A percentile compares a stretch with the other conserved stretches of the same genome.
These are phyloP conservation scores for Tenthredo notha DNA, from an alignment of 2,888 invertebrate genomes.

Conservation along the genomic window DNA sequence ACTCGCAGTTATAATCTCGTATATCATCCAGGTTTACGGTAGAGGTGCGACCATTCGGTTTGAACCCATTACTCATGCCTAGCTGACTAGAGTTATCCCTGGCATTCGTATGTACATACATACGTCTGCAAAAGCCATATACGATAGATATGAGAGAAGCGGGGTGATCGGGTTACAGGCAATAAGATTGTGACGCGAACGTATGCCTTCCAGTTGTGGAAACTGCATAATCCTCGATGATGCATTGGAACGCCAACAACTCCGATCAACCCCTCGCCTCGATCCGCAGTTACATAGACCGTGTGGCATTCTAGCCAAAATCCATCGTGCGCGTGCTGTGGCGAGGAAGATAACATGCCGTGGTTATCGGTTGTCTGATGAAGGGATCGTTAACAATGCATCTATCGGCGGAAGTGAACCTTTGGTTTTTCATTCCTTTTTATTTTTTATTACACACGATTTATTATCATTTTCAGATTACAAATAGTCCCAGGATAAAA, in stretches of 20 bases:
- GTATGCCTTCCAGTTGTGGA: constrained; percentile 59
- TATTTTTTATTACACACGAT: neutral
- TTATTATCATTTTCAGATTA: neutral
- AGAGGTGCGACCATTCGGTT: constrained; percentile 28
- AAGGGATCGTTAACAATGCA: neutral
- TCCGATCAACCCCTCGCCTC: constrained; percentile 69
- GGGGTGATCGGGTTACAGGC: constrained; percentile 15
- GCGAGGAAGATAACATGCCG: constrained; percentile 18
- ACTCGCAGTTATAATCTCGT: constrained; percentile 49
- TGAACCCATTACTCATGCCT: constrained; percentile 38
- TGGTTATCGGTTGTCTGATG: neutral
- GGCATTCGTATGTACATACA: constrained; percentile 31
- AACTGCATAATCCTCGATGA: constrained; percentile 73
- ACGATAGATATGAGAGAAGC: constrained; percentile 23
- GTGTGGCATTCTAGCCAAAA: constrained; percentile 11
- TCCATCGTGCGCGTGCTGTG: constrained; percentile 18
- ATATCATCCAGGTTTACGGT: constrained; percentile 47
- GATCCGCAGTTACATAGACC: neutral
- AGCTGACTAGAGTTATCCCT: constrained; percentile 34
- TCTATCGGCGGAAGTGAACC: neutral
- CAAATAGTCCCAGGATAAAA: neutral
- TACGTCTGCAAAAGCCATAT: constrained; percentile 8
- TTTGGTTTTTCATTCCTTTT: neutral
- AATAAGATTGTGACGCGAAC: constrained; percentile 41
- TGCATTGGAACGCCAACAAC: constrained; percentile 74